Base-by-base conservation (phyloP, 1,140 invertebrate species). In the Hetaerina americana region DNA sequence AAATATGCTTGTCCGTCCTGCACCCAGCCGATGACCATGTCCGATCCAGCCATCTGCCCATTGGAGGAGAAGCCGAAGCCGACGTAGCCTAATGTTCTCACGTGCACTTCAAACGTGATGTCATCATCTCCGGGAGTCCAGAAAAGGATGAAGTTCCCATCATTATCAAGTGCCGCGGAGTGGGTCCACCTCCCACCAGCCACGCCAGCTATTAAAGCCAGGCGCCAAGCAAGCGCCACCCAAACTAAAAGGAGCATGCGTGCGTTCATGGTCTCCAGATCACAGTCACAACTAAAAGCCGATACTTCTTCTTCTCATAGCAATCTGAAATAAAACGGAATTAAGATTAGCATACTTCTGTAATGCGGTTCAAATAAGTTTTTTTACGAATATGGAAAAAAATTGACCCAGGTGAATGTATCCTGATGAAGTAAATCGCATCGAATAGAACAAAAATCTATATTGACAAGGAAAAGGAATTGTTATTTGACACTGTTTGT, bases 11-110 rank as follows among this genome's bases (percentile, higher is more conserved):
- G 15, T 79, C 86, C 86, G 77, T 82, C 81, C 80, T 88, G 86
- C 71, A 88, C 85, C 89, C 89, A 91, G 57, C 89, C 90, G 76
- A 89, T 85, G 75, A 90, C 86, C 78, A 91, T 86, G 82, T 91
- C 89, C 70, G 88, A 83, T 57, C 87, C 87, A 70, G 84, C 83
- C 82, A 87, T 84, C 75, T 87, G 85, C 69, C 90, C 89, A 78
- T 89, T 88, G 72, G 85, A 86, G 74, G 90, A 92, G 78, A 93
- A 90, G 69, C 92, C 92, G 76, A 93, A 87, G 24, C 90, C 91
- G 72, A 93, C 86, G 79, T 92, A 94, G 74, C 92, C 92, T 75
- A 85, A 84, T 66, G 91, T 92, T 80, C 85, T 87, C 75, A 90
- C 91, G 82, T 91, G 89, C 76, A 92, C 83, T 81, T 92, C 87